Evolutionary conservation across 2,888 invertebrate genomes (phyloP).

Genomic region (Drosophila lacicola): DNA sequence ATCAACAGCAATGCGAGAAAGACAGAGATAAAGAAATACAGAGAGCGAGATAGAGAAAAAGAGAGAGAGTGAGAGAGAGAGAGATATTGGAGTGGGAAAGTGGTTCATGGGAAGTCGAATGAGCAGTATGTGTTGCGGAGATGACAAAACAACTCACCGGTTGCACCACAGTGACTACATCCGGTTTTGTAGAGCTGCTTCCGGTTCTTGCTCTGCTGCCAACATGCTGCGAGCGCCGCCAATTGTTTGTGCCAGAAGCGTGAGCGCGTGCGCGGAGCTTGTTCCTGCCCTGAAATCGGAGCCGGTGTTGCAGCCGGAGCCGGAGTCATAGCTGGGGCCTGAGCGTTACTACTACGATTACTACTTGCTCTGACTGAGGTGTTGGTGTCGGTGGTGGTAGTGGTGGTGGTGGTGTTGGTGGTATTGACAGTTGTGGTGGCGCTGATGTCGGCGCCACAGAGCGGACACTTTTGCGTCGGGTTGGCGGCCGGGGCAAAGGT

Average conservation of each 20-base stretch:
- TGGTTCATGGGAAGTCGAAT: constrained; percentile 24
- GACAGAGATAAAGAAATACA: constrained; percentile 12
- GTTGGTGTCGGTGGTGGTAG: constrained; percentile 51
- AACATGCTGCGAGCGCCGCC: constrained; percentile 77
- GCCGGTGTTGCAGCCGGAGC: constrained; percentile 12
- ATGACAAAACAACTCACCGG: constrained; percentile 84
- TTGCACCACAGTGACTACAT: constrained; percentile 85
- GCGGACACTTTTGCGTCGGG: constrained; percentile 76
- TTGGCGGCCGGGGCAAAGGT: constrained; percentile 73
- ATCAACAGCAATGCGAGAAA: constrained; percentile 41
- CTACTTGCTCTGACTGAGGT: constrained; percentile 63
- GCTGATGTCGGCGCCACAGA: constrained; percentile 75
- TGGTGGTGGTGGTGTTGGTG: constrained; percentile 47
- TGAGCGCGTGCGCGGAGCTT: constrained; percentile 59
- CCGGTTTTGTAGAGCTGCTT: constrained; percentile 77
- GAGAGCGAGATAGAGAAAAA: constrained; percentile 6
- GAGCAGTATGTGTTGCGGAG: constrained; percentile 56
- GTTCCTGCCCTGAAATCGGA: constrained; percentile 45
- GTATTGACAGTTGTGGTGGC: constrained; percentile 38
- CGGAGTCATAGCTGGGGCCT: constrained; percentile 47
- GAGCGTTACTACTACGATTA: constrained; percentile 68
- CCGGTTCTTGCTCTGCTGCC: constrained; percentile 79
- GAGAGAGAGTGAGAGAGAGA: constrained; percentile 16
- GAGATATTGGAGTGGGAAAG: constrained; percentile 9
- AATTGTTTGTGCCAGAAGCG: constrained; percentile 83